Percentiles rank a stretch among this genome's conserved stretches.
phyloP scores from a whole-genome alignment of 2,888 invertebrate genomes.

The Cryptophagus acutangulus region DNA sequence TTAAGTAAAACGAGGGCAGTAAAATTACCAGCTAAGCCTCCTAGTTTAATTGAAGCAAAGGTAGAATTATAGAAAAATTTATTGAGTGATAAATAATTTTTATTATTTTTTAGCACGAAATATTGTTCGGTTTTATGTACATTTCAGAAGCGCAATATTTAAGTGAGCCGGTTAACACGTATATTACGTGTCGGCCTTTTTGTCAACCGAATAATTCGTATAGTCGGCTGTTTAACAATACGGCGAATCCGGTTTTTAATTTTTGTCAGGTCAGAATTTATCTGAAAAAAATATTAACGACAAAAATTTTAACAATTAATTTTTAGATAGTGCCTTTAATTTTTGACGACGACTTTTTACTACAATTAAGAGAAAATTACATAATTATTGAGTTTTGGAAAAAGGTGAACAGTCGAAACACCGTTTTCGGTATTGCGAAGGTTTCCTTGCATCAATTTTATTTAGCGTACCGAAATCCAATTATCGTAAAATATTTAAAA shows the following conservation, averaged over 20 bases:
- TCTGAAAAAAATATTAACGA: neutral
- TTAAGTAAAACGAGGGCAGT: no score
- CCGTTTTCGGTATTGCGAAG: constrained; percentile 51
- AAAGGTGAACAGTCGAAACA: constrained; percentile 40
- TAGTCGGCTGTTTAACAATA: constrained; percentile 46
- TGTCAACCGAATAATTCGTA: constrained; percentile 47
- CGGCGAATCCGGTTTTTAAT: constrained; percentile 49
- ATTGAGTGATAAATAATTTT: no score
- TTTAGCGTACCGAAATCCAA: constrained; percentile 55
- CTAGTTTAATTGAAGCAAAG: neutral
- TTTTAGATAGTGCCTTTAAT: constrained; percentile 54
- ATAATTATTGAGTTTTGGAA: constrained; percentile 54
- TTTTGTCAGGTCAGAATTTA: constrained; percentile 46
- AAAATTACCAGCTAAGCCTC: no score
- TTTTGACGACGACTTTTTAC: constrained; percentile 52
- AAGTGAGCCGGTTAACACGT: constrained; percentile 42
- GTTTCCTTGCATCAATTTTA: constrained; percentile 58
- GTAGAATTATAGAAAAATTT: constrained; percentile 6
- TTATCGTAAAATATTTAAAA: constrained; percentile 52
- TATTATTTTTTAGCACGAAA: constrained; percentile 38
- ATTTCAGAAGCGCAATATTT: constrained; percentile 50
- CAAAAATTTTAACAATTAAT: constrained; percentile 3
- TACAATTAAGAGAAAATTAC: constrained; percentile 53
- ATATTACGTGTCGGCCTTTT: constrained; percentile 50
- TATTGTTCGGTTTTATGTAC: constrained; percentile 51